phyloP scores from a whole-genome alignment of 1,140 invertebrate genomes.

The Sitophilus oryzae region DNA sequence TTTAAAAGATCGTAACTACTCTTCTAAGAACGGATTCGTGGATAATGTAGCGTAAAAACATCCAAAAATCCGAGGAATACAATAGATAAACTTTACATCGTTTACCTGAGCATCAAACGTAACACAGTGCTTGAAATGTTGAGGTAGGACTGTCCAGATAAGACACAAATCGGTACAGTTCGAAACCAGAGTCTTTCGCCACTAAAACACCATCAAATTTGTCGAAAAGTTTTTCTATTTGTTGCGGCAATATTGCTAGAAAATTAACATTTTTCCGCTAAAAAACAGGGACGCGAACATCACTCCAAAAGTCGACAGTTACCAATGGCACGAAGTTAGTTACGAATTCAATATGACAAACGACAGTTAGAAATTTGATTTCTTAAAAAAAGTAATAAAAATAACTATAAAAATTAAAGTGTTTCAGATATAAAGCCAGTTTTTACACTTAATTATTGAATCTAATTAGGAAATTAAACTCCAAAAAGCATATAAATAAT shows the following conservation, averaged over 20 bases:
- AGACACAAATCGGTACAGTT: slow-evolving; percentile 4
- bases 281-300: slow-evolving; percentile 29
- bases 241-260: slow-evolving; percentile 7
- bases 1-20: neutral
- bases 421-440: too few species aligned
- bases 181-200: neutral
- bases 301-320: slow-evolving; percentile 17
- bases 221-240: neutral
- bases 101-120: slow-evolving; percentile 29
- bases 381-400: too few species aligned
- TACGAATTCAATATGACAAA: neutral
- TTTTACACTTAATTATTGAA: too few species aligned
- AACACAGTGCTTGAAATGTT: slow-evolving; percentile 12
- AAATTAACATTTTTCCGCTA: slow-evolving; percentile 7
- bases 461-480: too few species aligned
- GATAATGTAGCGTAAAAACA: neutral
- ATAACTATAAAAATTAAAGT: too few species aligned
- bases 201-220: slow-evolving; percentile 5
- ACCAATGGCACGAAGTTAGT: neutral
- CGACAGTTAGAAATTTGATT: neutral
- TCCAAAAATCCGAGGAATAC: neutral
- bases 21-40: too few species aligned
- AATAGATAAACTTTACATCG: slow-evolving; percentile 3
- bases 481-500: too few species aligned
- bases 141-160: slow-evolving; percentile 16